These are phyloP conservation scores for Epinephelus awoara DNA, from an alignment of 2,797 vertebrate genomes.

Conservation along the genomic window DNA sequence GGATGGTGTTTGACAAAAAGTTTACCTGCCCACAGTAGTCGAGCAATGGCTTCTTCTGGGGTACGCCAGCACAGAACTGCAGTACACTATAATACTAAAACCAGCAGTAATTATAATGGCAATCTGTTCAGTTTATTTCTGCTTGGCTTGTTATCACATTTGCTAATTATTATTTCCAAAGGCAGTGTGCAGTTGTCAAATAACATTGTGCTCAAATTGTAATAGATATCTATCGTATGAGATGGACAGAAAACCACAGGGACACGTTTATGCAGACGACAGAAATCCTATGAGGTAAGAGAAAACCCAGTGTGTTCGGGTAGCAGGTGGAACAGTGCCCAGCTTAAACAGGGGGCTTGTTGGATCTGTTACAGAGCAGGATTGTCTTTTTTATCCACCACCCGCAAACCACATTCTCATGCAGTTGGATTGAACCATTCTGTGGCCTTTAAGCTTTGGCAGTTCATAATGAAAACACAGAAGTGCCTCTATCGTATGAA, in stretches of 20 bases:
- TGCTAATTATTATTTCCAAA: too few relatives aligned
- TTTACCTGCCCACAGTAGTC: too few relatives aligned
- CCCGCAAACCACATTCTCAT: slow-evolving; percentile 12
- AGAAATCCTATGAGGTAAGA: background rate
- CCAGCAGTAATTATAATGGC: too few relatives aligned
- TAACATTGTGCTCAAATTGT: background rate
- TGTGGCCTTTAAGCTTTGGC: slow-evolving; percentile 48
- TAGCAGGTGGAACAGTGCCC: background rate
- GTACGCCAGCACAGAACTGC: too few relatives aligned
- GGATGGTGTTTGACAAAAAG: too few relatives aligned
- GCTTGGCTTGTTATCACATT: too few relatives aligned
- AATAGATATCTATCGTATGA: too few relatives aligned
- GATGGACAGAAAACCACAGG: background rate
- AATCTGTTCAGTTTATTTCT: too few relatives aligned
- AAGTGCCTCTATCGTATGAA: slow-evolving; percentile 7
- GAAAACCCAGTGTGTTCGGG: background rate
- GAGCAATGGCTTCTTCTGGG: too few relatives aligned
- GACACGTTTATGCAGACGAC: background rate
- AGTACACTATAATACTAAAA: too few relatives aligned
- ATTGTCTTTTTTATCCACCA: background rate
- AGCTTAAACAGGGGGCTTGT: background rate
- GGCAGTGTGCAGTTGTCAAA: background rate
- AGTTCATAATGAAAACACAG: slow-evolving; percentile 38
- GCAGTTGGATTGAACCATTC: background rate
- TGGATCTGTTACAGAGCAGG: background rate